Evolutionary conservation across 2,888 invertebrate species (phyloP), one percentile per base, ranked within the genome.

Genomic region (Macrophya alboannulata): DNA sequence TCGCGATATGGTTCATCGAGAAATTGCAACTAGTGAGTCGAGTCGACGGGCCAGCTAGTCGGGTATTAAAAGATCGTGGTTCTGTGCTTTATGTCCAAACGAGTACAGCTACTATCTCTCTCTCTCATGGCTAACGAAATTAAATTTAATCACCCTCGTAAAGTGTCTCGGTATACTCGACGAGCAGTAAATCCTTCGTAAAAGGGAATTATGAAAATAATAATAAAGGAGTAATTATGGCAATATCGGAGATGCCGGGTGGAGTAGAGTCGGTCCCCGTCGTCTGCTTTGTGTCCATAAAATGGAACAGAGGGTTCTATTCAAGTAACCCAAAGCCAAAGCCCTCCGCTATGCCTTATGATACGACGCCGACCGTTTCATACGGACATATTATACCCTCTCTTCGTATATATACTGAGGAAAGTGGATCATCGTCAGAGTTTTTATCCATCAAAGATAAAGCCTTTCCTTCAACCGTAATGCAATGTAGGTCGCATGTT

Each of bases 81-180:
- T 21, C 62, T 40, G 81, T 81, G 81, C 81, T 81, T 81, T 81
- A 81, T 62, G 62, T 81, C 81, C 59, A 43, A 81, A 81, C 81
- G 59, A 62, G 81, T 81, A 77, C 43, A 40, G 81, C 81, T 48
- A 31, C 25, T 25, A 37, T 77, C 45, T 51, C 48, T 25, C 51
- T 77, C 45, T 51, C 48, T 51, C 68, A 12, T 68, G 68, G 65
- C 37, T 65, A n/a, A 83, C 83, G 83, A 83, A 83, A 71, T 83
- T 71, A 83, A 83, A 83, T 83, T 83, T 83, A 83, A 83, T 83
- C 83, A 51, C 68, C 83, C 48, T 83, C 83, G 83, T 83, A 83
- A 83, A 83, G 83, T 83, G 83, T 71, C 83, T 65, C 83, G 71
- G 45, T 83, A 83, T 48, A 68, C 65, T 71, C 48, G 37, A 68